Evolutionary conservation across 2,888 invertebrate species (phyloP).

Genomic region (Chalcosyrphus nemorum): DNA sequence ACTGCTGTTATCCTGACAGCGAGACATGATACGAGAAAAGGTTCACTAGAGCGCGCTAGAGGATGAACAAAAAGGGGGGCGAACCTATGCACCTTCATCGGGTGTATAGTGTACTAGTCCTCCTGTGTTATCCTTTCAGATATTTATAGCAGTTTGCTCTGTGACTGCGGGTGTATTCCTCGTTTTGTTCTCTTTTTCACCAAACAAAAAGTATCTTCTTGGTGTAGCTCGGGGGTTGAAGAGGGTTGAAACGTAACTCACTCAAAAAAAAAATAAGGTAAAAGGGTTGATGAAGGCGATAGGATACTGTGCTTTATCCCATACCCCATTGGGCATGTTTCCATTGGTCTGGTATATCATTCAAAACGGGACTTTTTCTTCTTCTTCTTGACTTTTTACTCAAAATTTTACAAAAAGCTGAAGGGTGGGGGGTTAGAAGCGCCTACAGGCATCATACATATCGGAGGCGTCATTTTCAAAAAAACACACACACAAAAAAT

Average conservation of each 20-base stretch:
- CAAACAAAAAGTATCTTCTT: conserved; percentile 46
- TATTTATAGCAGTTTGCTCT: conserved; percentile 68
- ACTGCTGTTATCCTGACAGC: conserved; percentile 70
- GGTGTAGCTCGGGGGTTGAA: neutral
- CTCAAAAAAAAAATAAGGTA: conserved; percentile 55
- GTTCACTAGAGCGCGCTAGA: conserved; percentile 47
- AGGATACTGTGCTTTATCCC: conserved; percentile 23
- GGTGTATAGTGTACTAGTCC: conserved; percentile 42
- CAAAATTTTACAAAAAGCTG: conserved; percentile 36
- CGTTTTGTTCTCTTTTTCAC: conserved; percentile 13
- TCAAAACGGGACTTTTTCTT: conserved; percentile 49
- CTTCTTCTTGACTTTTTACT: conserved; percentile 54
- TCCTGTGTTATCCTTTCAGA: conserved; percentile 68
- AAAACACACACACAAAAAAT: conserved; percentile 6
- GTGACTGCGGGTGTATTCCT: conserved; percentile 52
- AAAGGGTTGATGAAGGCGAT: conserved; percentile 67
- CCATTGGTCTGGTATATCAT: conserved; percentile 53
- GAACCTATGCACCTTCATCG: conserved; percentile 56
- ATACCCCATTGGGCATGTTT: conserved; percentile 41
- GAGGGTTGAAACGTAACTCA: too few relatives aligned
- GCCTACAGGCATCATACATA: conserved; percentile 68
- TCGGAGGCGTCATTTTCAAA: conserved; percentile 64
- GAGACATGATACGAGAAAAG: conserved; percentile 71
- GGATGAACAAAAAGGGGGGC: neutral
- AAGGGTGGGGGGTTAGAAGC: conserved; percentile 17